Evolutionary conservation across 2,888 invertebrate species (phyloP).

Genomic region (Acleris literana): DNA sequence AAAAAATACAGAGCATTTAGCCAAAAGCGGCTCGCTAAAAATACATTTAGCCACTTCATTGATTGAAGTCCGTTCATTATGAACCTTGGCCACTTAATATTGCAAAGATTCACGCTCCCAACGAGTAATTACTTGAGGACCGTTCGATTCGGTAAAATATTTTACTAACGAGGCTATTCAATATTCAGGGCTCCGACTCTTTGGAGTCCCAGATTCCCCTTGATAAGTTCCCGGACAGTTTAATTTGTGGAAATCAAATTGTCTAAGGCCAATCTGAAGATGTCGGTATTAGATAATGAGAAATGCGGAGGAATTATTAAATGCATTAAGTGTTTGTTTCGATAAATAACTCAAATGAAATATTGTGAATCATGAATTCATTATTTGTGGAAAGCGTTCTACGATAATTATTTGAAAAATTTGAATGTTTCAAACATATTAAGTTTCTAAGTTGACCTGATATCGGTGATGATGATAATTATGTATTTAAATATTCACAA

Average conservation of each 20-base stretch:
- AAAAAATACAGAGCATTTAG: not conserved
- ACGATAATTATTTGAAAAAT: too few relatives aligned
- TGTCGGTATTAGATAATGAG: conserved; percentile 28
- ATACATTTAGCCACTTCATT: conserved; percentile 9
- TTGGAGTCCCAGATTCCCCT: conserved; percentile 56
- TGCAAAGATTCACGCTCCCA: conserved; percentile 52
- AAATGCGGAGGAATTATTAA: conserved; percentile 24
- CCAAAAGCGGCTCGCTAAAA: conserved; percentile 1
- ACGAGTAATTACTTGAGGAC: conserved; percentile 59
- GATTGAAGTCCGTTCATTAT: conserved; percentile 6
- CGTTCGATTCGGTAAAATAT: conserved; percentile 67
- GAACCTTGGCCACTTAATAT: conserved; percentile 45
- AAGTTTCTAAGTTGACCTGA: too few relatives aligned
- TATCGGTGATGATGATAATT: too few relatives aligned
- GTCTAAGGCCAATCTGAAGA: conserved; percentile 46
- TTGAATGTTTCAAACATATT: too few relatives aligned
- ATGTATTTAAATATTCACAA: too few relatives aligned
- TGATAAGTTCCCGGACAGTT: conserved; percentile 68
- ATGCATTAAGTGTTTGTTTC: conserved; percentile 11
- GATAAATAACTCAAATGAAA: not conserved
- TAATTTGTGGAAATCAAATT: conserved; percentile 63
- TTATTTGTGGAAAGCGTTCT: not conserved
- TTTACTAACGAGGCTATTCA: conserved; percentile 70
- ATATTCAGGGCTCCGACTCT: conserved; percentile 68
- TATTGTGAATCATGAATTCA: not conserved